Base-by-base conservation (phyloP, 2,113 vertebrate genomes). In the Ceyx melanurus region DNA sequence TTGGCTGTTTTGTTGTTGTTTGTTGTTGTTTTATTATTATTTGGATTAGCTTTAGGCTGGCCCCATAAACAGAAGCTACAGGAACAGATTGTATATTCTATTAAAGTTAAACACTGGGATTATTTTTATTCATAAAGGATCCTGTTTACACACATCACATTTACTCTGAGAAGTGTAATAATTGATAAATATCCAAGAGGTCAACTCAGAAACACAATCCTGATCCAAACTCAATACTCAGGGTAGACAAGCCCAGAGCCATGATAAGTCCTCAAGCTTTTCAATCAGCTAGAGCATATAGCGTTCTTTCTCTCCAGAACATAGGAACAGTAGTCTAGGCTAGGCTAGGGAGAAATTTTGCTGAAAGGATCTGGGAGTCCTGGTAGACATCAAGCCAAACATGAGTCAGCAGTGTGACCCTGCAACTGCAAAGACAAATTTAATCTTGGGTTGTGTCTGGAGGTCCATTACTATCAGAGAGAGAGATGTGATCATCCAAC, bases 381-480 rank as follows among this genome's bases (percentile, higher is more conserved):
- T 72, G 10, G 15, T 16, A 15, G 9, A 46, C 18, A 57, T 9
- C 2, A 51, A 77, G 3, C 2, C 57, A 42, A 53, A n/a, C 21
- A 10, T 9, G 10, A 3, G 1, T 33, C 35, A 66, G 8, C 9
- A 48, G 25, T 20, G 12, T 9, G 2, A 6, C 2, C 2, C 54
- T 37, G 29, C 29, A 22, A 22, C 33, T 33, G 12, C 5, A 64
- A 64, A 37, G 13, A 7, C 22, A 80, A 66, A 65, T 14, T 9
- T 15, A 58, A 37, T 40, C 56, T 26, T 75, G 22, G 10, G 13
- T 14, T 75, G 4, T 6, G 28, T 60, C 26, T 79, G 11, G 13
- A 48, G 13, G 14, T 8, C 6, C 1, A 1, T 18, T 53, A 20
- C 13, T 28, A 80, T 28, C 29, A 31, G 13, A 65, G 26, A 42